Base-by-base conservation (phyloP, 2,113 vertebrate genomes). In the Etheostoma cragini region DNA sequence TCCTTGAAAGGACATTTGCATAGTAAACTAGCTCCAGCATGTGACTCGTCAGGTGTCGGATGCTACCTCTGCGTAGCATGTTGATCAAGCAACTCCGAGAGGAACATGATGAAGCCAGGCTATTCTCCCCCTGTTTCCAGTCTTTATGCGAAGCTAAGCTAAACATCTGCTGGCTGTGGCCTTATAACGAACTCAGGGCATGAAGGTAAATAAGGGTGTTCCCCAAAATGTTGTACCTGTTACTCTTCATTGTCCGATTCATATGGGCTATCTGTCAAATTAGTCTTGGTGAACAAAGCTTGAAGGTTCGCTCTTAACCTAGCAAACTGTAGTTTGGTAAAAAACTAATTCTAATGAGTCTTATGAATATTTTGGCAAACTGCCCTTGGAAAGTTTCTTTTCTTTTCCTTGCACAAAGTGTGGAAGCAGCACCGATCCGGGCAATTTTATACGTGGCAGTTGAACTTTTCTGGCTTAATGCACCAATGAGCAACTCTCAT, bases 1-100 rank as follows among this genome's bases (percentile, higher is more conserved):
- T 21, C n/a, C 24, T 30, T 16, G 5, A 53, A 57, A 57, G 11
- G 45, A 69, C 66, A 79, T 89, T 89, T 89, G 67, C 71, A 76
- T 67, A 82, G 67, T 54, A 50, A 35, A 52, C 12, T 22, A 26
- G 21, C n/a, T 47, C 5, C 5, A 5, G 15, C 73, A 47, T 72
- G 81, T 80, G 87, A 84, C 56, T 13, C 3, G 4, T 46, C 30
- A 26, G 58, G 47, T 54, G 62, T 26, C 1, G 1, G 5, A 46
- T 10, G 67, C 56, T 69, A 42, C 45, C 49, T 12, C 2, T 7
- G 46, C 22, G 6, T 0, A 8, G n/a, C 5, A 38, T 54, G 33
- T 45, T 54, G 12, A 24, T 21, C 42, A 12, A 26, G 17, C 62
- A 33, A 26, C 19, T 49, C 21, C 21, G 56, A 58, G 30, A 50